Evolutionary conservation across 2,888 invertebrate species (phyloP), one percentile per base, ranked within the genome.

Genomic region (Temnothorax rugatulus): DNA sequence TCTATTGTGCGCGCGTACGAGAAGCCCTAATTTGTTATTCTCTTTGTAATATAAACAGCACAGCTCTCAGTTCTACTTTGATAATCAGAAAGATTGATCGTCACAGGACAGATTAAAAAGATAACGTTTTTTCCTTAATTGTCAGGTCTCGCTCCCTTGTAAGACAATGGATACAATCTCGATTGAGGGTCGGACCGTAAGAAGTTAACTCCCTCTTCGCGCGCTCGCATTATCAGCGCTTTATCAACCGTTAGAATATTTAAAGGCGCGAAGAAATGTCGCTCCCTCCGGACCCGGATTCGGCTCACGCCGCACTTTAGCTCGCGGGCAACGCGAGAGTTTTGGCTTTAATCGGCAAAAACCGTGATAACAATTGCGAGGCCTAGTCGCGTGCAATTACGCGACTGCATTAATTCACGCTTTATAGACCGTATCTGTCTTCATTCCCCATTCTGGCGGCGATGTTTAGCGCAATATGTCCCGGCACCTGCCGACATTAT

Each of bases 351-450:
- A 82, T 21, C 25, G 44, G 64, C 64, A 44, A 47, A 47, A 66
- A 41, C 47, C 57, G 21, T 21, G 75, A 59, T 54, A 84, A 83
- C 83, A 84, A 88, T 89, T 82, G 74, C 77, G 68, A 47, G 66
- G 50, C 76, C 64, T 68, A 8, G 82, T 74, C 73, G 75, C 34
- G 50, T 47, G 69, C 84, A 90, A 85, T 89, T 86, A 89, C 79
- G 59, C 82, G 82, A 57, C 64, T 79, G 77, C 79, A 87, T 87
- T 90, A 87, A 85, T 82, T 86, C 79, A 66, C 73, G 77, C 81
- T 89, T 89, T 90, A 87, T 87, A 77, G 83, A 84, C 66, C 87
- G 85, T 85, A 85, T 86, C 82, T 85, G 79, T 87, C 84, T 87
- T 86, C 83, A 84, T 77, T 63, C 34, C 34, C 57, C 73, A 64